Percentiles rank a stretch among this genome's conserved stretches.
These are phyloP conservation scores for Epizoanthus rinbou DNA, from an alignment of 92 coral and sea anemone species.

Conservation along the genomic window DNA sequence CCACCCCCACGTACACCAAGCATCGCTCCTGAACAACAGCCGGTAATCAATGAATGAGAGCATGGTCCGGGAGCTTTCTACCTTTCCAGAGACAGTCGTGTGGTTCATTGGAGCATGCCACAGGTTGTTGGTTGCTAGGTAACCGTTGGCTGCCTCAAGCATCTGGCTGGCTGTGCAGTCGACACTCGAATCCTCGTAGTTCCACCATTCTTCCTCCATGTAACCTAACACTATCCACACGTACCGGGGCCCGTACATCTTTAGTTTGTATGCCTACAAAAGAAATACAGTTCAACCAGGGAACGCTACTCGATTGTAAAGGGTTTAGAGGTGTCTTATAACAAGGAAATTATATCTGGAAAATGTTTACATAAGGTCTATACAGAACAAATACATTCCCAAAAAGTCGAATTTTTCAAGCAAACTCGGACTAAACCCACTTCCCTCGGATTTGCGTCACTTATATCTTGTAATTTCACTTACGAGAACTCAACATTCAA, in stretches of 20 bases:
- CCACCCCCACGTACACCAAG: too few species aligned
- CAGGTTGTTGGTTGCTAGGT: slow-evolving; percentile 77
- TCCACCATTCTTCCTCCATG: slow-evolving; percentile 84
- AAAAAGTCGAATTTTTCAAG: too few species aligned
- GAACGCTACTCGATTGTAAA: not conserved
- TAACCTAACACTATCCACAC: slow-evolving; percentile 82
- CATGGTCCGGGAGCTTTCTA: not conserved
- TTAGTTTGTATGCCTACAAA: slow-evolving; percentile 66
- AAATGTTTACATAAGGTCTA: too few species aligned
- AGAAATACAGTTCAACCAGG: not conserved
- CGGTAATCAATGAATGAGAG: too few species aligned
- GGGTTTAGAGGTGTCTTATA: too few species aligned
- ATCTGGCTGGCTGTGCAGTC: slow-evolving; percentile 75
- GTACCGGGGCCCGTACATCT: slow-evolving; percentile 79
- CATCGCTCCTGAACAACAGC: too few species aligned
- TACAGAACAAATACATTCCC: too few species aligned
- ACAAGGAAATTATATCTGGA: too few species aligned
- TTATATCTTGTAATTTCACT: too few species aligned
- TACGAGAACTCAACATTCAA: too few species aligned
- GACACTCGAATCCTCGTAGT: slow-evolving; percentile 49
- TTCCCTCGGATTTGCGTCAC: too few species aligned
- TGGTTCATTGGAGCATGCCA: slow-evolving; percentile 61
- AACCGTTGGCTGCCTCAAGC: slow-evolving; percentile 72
- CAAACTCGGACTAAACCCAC: too few species aligned
- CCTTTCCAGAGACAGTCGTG: slow-evolving; percentile 73